Evolutionary conservation across 2,888 invertebrate genomes (phyloP), one percentile per base, ranked within the genome.

Genomic region (Pseudococcus viburni): DNA sequence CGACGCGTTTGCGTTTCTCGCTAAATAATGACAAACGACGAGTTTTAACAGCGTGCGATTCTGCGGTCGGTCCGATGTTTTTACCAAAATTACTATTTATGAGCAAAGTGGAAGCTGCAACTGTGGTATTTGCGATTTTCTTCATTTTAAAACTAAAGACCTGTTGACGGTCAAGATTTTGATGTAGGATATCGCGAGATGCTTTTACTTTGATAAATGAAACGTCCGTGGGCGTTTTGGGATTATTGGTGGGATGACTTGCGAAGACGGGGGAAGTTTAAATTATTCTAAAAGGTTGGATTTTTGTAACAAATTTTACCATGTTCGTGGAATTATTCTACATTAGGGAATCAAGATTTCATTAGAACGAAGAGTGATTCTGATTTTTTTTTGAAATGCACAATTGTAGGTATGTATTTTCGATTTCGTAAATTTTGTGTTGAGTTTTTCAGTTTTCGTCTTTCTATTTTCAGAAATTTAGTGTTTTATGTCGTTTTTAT

Each of bases 21-120:
- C 68, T 68, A 68, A 68, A 68, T 68, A 68, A 68, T 68, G 68
- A 68, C 68, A 68, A 68, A 68, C 68, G 68, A 26, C 55, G 68
- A 68, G 68, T 68, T 68, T 68, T 68, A 68, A 26, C 68, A 26
- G 22, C 9, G 26, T 26, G 68, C 12, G 22, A 68, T 68, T 12
- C 68, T 68, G 68, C 68, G 68, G 68, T 68, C 68, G 68, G 68
- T 68, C 68, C 68, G 68, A 68, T 68, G 68, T 68, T 68, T 68
- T 68, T 26, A 68, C 68, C n/a, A 9, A 26, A 68, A 68, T 68
- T 68, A 68, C 22, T 68, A 68, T 68, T 68, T 68, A 68, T 26
- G 68, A 68, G 68, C 9, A 1, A 26, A 68, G 26, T 19, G 12
- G 15, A 15, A 12, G 51, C 42, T 42, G 51, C 55, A 5, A 55